Conservation (phyloP, 2,113 vertebrate species). For the Xenopus tropicalis region UCB_Xtro_10.0 CM004445.2:29668001-29668500, state of each 20-base stretch:
- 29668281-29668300: slow-evolving; percentile 10
- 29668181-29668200: slow-evolving; percentile 1
- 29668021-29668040: slow-evolving; percentile 1
- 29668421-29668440: background rate
- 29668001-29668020: slow-evolving; percentile 16
- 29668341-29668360: background rate
- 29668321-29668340: background rate
- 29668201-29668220: background rate
- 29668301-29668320: background rate
- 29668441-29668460: background rate
- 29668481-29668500: too few species aligned
- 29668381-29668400: background rate
- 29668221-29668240: background rate
- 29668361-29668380: background rate
- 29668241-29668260: background rate
- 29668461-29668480: too few species aligned
- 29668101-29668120: background rate
- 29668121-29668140: slow-evolving; percentile 10
- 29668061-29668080: slow-evolving; percentile 18
- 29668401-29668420: background rate
- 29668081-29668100: slow-evolving; percentile 19
- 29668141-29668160: background rate
- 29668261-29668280: background rate
- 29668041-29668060: slow-evolving; percentile 12
- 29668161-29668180: background rate